Evolutionary conservation across 2,797 vertebrate species (phyloP).

Genomic region (Tangara arthus): DNA sequence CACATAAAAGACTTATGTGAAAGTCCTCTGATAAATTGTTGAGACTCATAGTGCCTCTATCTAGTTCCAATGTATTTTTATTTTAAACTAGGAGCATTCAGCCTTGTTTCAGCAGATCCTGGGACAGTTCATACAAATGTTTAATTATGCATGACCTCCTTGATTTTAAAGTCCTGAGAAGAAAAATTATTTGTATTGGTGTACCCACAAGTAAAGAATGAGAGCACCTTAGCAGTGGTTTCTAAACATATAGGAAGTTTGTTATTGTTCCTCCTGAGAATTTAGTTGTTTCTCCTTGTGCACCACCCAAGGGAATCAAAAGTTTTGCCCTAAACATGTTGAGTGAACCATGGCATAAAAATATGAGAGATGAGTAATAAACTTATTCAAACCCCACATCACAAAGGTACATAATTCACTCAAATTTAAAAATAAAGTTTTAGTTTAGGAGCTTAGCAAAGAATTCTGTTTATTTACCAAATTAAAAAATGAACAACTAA

Average conservation of each 20-base stretch:
- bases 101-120: background rate
- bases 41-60: background rate
- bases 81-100: background rate
- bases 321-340: accelerated
- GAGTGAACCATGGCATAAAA: background rate
- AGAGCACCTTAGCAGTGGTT: background rate
- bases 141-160: background rate
- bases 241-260: background rate
- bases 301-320: background rate
- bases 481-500: background rate
- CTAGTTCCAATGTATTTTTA: background rate
- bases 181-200: background rate
- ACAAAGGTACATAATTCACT: background rate
- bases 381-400: background rate
- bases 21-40: background rate
- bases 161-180: background rate
- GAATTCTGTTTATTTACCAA: background rate
- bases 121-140: background rate
- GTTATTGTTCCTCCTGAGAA: background rate
- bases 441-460: background rate
- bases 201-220: background rate
- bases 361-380: background rate
- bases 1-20: background rate
- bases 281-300: background rate
- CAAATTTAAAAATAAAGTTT: background rate